Conservation (phyloP, 2,113 vertebrate species). For the Cervus canadensis region DNA sequence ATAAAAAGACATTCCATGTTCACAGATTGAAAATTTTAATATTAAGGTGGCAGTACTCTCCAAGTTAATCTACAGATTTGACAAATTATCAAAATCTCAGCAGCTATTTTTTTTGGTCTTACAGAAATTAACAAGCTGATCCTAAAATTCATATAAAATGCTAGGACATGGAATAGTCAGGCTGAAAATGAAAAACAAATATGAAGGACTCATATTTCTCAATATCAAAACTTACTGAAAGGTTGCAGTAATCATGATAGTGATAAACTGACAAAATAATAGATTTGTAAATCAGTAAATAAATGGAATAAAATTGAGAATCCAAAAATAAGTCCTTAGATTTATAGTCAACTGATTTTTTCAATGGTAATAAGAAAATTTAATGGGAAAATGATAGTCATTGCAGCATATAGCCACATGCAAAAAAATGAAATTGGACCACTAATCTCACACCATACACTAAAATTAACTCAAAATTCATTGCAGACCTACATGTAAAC, state of each 20-base stretch:
- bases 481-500: neutral
- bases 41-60: neutral
- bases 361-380: neutral
- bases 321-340: neutral
- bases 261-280: neutral
- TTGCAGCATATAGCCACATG: neutral
- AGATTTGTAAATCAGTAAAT: neutral
- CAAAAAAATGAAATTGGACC: neutral
- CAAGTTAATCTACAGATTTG: neutral
- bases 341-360: neutral
- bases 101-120: neutral
- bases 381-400: neutral
- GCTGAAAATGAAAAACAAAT: neutral
- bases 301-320: neutral
- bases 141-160: neutral
- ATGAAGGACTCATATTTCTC: neutral
- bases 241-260: neutral
- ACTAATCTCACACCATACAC: neutral
- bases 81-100: neutral
- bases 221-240: neutral
- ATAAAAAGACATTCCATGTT: neutral
- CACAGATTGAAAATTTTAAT: neutral
- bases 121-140: neutral
- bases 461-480: neutral
- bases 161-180: neutral